These are phyloP conservation scores for Noturus placidus DNA, from an alignment of 2,113 vertebrate genomes.

Conservation along the genomic window DNA sequence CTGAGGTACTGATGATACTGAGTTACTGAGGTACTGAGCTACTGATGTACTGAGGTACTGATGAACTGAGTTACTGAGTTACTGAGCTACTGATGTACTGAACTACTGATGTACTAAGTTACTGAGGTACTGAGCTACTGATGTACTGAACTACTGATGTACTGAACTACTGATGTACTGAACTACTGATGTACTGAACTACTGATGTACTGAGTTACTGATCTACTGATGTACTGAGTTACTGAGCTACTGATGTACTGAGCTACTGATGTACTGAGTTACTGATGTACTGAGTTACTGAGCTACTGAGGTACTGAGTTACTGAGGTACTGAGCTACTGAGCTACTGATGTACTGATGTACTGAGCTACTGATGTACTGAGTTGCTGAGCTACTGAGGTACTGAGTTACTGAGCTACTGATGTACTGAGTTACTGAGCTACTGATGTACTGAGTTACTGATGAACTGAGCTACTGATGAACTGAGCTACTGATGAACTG, in stretches of 20 bases:
- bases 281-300: background rate
- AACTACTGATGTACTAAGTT: background rate
- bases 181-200: background rate
- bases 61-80: background rate
- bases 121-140: background rate
- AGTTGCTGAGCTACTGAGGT: background rate
- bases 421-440: background rate
- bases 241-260: background rate
- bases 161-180: background rate
- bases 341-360: background rate
- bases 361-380: background rate
- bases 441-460: no score
- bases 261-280: background rate
- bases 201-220: background rate
- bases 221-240: background rate
- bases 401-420: background rate
- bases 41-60: background rate
- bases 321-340: background rate
- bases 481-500: background rate
- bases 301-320: background rate
- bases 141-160: background rate
- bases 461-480: background rate
- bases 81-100: background rate
- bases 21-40: background rate
- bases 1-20: background rate